A percentile compares a stretch with the other conserved stretches of the same genome.
phyloP scores from a whole-genome alignment of 2,888 invertebrate species.

The Phyto melanocephala region DNA sequence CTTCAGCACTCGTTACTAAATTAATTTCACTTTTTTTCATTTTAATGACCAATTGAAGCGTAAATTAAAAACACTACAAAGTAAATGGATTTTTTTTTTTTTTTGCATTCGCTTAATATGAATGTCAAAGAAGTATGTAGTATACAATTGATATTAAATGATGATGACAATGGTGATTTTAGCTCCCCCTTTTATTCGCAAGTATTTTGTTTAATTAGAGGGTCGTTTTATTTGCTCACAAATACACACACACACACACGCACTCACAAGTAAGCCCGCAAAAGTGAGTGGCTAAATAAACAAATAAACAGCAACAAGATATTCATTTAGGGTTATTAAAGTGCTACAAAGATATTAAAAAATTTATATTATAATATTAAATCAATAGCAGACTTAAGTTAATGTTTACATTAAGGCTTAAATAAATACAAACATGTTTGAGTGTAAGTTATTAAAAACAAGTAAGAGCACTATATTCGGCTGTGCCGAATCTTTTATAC shows the following conservation, averaged over 20 bases:
- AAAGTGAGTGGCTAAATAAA: conserved; percentile 32
- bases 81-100: conserved; percentile 3
- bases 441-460: background rate
- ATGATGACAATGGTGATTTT: conserved; percentile 6
- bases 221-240: background rate
- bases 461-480: too few relatives aligned
- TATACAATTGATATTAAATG: conserved; percentile 1
- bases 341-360: background rate
- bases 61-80: conserved; percentile 22
- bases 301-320: background rate
- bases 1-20: background rate
- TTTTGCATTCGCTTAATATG: background rate
- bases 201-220: conserved; percentile 28
- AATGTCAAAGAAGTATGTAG: conserved; percentile 17
- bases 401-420: conserved; percentile 15
- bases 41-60: conserved; percentile 30
- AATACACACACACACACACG: background rate
- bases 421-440: background rate
- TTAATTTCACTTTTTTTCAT: conserved; percentile 4
- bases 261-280: background rate
- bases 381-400: conserved; percentile 15
- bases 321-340: background rate
- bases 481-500: too few relatives aligned
- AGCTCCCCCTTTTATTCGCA: background rate
- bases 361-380: background rate